Evolutionary conservation across 2,888 invertebrate genomes (phyloP), one percentile per base, ranked within the genome.

Genomic region (Gryllus longicercus): DNA sequence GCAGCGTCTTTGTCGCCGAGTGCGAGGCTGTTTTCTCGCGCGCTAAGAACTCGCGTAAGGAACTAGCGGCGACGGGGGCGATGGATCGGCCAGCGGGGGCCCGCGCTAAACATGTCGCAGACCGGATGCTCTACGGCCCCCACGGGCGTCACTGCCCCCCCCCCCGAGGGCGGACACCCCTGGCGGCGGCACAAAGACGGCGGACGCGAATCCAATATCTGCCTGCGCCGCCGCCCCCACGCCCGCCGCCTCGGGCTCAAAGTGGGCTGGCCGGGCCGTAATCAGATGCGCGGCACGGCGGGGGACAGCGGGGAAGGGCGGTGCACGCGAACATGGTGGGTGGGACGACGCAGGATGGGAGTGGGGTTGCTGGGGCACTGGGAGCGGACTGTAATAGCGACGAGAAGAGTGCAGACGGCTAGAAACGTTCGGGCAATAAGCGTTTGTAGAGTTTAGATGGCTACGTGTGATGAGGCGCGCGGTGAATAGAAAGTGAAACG

Each of bases 41-140:
- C 63, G 63, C n/a, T 63, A 63, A 63, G 63, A 63, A 63, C 63
- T n/a, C 63, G 63, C 63, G 63, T 63, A 63, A 63, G 63, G 63
- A 63, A 63, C 16, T 63, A 16, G 63, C 63, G 63, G 16, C n/a
- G 63, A 5, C 38, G 16, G 63, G 5, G 63, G 8, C 63, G 63
- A 63, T 63, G 63, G 63, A 63, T 63, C 16, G 63, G 63, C 63
- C 63, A 63, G 63, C 63, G 63, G 63, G 63, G 63, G 63, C 63
- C 3, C 16, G 16, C 63, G 63, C 63, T 63, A 63, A 63, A 63
- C 63, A 14, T 18, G 63, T 63, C 63, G 63, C 11, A 63, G 63
- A 63, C 11, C 63, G 16, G 63, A 63, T 63, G 63, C 63, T 63
- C 63, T 63, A 63, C n/a, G 63, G 63, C 63, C 14, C 63, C 63